Evolutionary conservation across 2,888 invertebrate species (phyloP), one percentile per base, ranked within the genome.

Genomic region (Melipona beecheii): DNA sequence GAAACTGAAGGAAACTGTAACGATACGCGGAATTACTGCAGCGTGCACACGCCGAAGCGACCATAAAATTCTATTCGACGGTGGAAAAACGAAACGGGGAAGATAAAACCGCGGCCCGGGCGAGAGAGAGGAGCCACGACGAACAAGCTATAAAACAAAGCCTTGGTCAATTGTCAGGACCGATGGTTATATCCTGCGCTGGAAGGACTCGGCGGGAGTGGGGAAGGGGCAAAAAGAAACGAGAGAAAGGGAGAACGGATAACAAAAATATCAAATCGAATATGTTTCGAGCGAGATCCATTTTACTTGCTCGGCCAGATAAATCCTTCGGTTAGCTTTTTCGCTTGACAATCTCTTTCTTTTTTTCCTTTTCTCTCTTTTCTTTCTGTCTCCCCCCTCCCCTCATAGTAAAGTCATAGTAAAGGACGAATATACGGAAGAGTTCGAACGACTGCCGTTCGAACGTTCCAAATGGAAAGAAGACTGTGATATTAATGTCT

Each of bases 401-500:
- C 11, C 9, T 43, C 70, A 19, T 65, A 65, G 54, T 69, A 77
- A 81, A 77, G 72, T 83, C 74, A 75, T 81, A 24, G n/a, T n/a
- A n/a, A n/a, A 0, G 71, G 31, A 72, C 54, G 66, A 27, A 62
- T n/a, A 58, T 24, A 24, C 36, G 27, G 27, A 4, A 31, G 5
- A 15, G n/a, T 52, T 27, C 43, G 11, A 2, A 36, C 6, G 31
- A 43, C 43, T 72, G 58, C 50, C 71, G 13, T 75, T 72, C 65
- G 43, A 27, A 72, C 66, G 49, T 75, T 74, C 69, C 13, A 11
- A 83, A 87, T 78, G 52, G 62, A 75, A 86, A 60, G 70, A 52
- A 81, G 78, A 84, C 71, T 75, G 43, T 9, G 81, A 87, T 86
- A 85, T 72, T 70, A 78, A 64, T 74, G 75, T 49, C 58, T 54